These are phyloP conservation scores for Drosophila sp. DNA, from an alignment of 1,140 invertebrate genomes.

Conservation along the genomic window DNA sequence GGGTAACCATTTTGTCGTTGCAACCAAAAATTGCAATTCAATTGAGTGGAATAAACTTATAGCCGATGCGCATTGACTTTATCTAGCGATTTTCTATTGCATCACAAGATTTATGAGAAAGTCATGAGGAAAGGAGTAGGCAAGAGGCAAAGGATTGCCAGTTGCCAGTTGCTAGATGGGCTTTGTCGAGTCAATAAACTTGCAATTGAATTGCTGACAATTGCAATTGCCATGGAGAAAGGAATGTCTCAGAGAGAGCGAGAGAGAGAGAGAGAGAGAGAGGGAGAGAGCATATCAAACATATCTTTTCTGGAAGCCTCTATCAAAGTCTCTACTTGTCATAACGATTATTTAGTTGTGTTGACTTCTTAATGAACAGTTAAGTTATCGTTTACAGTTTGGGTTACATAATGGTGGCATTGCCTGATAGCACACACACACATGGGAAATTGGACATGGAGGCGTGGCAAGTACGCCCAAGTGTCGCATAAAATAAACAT, in stretches of 20 bases:
- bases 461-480: constrained; percentile 56
- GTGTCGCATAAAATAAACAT: constrained; percentile 76
- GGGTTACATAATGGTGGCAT: neutral
- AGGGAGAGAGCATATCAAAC: no score
- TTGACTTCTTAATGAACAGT: no score
- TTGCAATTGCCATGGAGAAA: constrained; percentile 43
- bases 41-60: constrained; percentile 80
- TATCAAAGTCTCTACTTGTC: no score
- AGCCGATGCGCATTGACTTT: constrained; percentile 30
- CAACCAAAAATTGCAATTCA: constrained; percentile 66
- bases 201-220: constrained; percentile 72
- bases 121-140: neutral
- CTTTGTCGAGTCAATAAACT: constrained; percentile 49
- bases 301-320: no score
- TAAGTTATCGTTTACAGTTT: no score
- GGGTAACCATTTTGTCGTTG: neutral
- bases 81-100: constrained; percentile 54
- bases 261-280: neutral
- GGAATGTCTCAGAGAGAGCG: neutral
- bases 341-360: no score
- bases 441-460: constrained; percentile 12
- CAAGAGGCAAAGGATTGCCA: neutral
- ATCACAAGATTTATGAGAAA: constrained; percentile 63
- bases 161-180: neutral
- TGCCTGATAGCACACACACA: neutral